Conservation (phyloP, 1,140 invertebrate species). For the Teleopsis dalmanni region DNA sequence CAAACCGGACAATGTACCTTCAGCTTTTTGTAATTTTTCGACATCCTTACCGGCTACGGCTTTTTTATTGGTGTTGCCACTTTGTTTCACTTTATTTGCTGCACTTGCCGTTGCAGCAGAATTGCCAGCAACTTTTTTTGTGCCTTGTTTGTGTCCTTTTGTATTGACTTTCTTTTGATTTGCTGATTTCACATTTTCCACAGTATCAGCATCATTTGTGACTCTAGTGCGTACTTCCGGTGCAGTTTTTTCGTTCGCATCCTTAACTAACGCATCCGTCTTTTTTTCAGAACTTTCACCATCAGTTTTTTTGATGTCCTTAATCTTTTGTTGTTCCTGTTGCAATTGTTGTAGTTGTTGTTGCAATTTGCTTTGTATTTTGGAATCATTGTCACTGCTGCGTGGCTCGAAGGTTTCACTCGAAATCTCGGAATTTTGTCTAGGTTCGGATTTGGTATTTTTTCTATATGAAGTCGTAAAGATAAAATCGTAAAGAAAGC, state of each 20-base stretch:
- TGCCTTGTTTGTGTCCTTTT: conserved; percentile 11
- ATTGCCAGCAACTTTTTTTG: conserved; percentile 11
- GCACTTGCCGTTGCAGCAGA: conserved; percentile 9
- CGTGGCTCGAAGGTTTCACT: no score
- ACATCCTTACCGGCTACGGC: conserved; percentile 29
- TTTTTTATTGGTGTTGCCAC: conserved; percentile 7
- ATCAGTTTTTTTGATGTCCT: conserved; percentile 8
- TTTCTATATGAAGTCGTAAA: conserved; percentile 30
- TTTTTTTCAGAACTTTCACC: conserved; percentile 8
- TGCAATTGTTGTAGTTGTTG: conserved; percentile 27
- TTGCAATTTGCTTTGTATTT: conserved; percentile 33
- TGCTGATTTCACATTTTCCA: conserved; percentile 18
- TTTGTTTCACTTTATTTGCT: conserved; percentile 27
- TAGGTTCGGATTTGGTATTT: conserved; percentile 39
- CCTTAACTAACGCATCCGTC: conserved; percentile 10
- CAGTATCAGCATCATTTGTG: conserved; percentile 15
- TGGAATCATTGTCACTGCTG: conserved; percentile 22
- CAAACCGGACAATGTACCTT: conserved; percentile 69
- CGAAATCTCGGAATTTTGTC: no score
- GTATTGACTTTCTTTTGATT: conserved; percentile 33
- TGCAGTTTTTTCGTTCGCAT: not conserved
- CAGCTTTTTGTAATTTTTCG: conserved; percentile 50
- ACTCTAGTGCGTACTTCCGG: conserved; percentile 37
- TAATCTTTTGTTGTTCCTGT: conserved; percentile 7
- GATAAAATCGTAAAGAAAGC: not conserved